Base-by-base conservation (phyloP, 2,113 vertebrate genomes). In the Rhadina sibilatrix region DNA sequence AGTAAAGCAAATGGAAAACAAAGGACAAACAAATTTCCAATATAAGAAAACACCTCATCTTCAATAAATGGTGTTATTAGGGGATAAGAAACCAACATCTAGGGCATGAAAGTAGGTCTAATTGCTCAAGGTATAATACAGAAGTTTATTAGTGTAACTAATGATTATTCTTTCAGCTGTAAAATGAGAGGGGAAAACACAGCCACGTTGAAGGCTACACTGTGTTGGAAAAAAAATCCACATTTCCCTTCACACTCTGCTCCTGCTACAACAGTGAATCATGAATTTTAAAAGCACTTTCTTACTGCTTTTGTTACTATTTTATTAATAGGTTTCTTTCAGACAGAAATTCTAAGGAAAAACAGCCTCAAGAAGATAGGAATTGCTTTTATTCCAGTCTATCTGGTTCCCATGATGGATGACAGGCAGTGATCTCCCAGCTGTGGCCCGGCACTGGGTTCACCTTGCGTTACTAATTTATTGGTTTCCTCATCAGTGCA, bases 311-410 rank as follows among this genome's bases (percentile, higher is more conserved):
- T 83, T n/a, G 23, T 59, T 83, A 40, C 22, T 30, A 4, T 74
- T 77, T 81, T 87, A 77, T 63, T 68, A 90, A 49, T 40, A 6
- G 27, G 25, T 25, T 91, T 83, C 19, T 60, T 40, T 37, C 75
- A 87, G 89, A 31, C n/a, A 75, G 49, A 78, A 75, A 91, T 68
- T 37, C 60, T 66, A 89, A 74, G 33, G 35, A 44, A 87, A 70
- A 87, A 5, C 38, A 37, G 0, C 13, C 25, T 5, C n/a, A 38
- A n/a, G 64, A 91, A 86, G 79, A 6, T 0, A 23, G 35, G 60
- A 68, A 63, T 2, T 47, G 42, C 5, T 81, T 27, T 75, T 59
- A 6, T 12, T 38, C 5, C 82, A 87, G 35, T 2, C 12, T 20
- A 4, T 44, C 21, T 60, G 57, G 15, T 12, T 65, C 8, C 40